Base-by-base conservation (phyloP, 2,797 vertebrate species). In the Acropternis orthonyx region DNA sequence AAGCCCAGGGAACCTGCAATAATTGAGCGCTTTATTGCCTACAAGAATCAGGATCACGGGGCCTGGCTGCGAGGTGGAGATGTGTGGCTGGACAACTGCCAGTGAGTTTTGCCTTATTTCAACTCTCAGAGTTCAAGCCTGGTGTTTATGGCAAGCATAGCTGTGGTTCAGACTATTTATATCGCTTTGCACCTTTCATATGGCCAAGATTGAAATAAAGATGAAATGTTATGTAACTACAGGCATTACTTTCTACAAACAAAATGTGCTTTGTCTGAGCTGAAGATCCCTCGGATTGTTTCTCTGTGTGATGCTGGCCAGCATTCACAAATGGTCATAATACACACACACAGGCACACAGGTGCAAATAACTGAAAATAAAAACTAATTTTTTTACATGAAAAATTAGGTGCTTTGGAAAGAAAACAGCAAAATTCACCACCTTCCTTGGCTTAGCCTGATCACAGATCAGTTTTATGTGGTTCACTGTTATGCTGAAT, bases 11-110 rank as follows among this genome's bases (percentile, higher is more conserved):
- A 99, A 66, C 99, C 99, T 2, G 99, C 99, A n/a, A 98, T 99
- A 71, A 99, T 99, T 85, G 98, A 98, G 34, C 97, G 95, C 93
- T 99, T 99, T 73, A 98, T 98, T 9, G 99, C 99, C 91, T 99
- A 99, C 96, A 99, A 99, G 98, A 99, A 99, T 97, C 99, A 99
- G 97, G 99, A 99, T 94, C 99, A 99, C 0, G 99, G 99, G 39
- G 99, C 99, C 88, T 99, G 99, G 99, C 98, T 99, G 89, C 98
- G 99, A 39, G 99, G 99, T 76, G 99, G 99, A 75, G 99, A 99
- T 20, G 98, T 99, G 78, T 99, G 99, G 99, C 96, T 99, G 97
- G 98, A 99, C 44, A 96, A 98, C 97, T 99, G 99, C 98, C 98
- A 99, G 99, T 99, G 96, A 99, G 99, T 98, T 67, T 95, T 97